Evolutionary conservation across 2,113 vertebrate species (phyloP).

Genomic region (Galbula dea): DNA sequence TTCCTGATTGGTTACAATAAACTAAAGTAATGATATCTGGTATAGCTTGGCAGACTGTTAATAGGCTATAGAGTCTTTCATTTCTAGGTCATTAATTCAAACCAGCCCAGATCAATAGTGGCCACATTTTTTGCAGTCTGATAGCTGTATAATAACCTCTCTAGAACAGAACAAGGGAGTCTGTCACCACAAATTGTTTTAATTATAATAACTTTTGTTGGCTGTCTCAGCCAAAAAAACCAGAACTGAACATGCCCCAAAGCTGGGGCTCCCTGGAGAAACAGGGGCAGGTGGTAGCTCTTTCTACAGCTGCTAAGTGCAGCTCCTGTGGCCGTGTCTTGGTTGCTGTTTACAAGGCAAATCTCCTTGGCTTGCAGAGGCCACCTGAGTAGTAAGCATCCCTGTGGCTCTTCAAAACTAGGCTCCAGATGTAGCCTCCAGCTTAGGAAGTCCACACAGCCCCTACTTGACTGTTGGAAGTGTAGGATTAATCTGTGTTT

Average conservation of each 20-base stretch:
- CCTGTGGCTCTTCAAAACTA: not conserved
- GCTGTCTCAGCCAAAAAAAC: not conserved
- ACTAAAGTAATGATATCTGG: slow-evolving; percentile 30
- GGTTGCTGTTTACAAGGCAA: not conserved
- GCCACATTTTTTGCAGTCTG: slow-evolving; percentile 20
- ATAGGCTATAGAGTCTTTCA: slow-evolving; percentile 28
- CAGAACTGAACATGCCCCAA: not conserved
- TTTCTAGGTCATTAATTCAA: slow-evolving; percentile 47
- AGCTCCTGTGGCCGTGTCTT: not conserved
- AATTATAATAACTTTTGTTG: slow-evolving; percentile 8
- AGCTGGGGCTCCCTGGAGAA: not conserved
- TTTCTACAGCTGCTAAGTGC: not conserved
- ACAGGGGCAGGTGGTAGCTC: not conserved
- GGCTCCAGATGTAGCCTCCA: slow-evolving; percentile 5
- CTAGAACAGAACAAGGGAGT: slow-evolving; percentile 18
- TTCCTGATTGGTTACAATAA: slow-evolving; percentile 24
- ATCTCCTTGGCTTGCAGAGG: not conserved
- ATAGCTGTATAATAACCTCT: slow-evolving; percentile 25
- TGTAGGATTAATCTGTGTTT: not conserved
- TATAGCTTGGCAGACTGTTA: slow-evolving; percentile 21
- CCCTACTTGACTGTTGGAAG: not conserved
- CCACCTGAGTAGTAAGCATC: slow-evolving; percentile 14
- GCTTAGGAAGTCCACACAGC: not conserved
- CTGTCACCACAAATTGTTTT: slow-evolving; percentile 20
- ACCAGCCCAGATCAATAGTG: slow-evolving; percentile 19